Conservation (phyloP, 2,113 vertebrate genomes). For the Tylochromis polylepis region DNA sequence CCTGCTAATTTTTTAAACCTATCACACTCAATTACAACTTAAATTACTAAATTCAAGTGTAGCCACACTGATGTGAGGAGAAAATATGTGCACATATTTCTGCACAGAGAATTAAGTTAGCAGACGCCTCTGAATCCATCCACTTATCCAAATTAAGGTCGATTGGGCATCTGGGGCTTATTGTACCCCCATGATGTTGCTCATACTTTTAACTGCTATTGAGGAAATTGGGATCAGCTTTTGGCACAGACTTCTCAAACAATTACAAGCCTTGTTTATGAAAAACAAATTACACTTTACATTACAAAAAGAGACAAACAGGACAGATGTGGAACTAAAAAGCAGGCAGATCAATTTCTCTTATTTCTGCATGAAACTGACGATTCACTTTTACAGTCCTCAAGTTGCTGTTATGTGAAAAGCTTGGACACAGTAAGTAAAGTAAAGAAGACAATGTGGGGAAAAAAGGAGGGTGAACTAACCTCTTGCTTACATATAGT, state of each 20-base stretch:
- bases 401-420: not conserved
- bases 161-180: not conserved
- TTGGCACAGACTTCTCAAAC: no score
- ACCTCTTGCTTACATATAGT: not conserved
- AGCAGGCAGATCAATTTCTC: not conserved
- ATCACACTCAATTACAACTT: not conserved
- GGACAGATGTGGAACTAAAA: not conserved
- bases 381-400: not conserved
- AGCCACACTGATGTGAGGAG: not conserved
- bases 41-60: not conserved
- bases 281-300: no score
- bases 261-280: not conserved
- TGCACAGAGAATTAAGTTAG: not conserved
- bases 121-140: not conserved
- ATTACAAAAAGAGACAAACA: not conserved
- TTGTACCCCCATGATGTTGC: not conserved
- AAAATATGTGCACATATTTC: accelerated
- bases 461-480: not conserved
- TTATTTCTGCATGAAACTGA: not conserved
- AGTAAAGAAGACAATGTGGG: not conserved
- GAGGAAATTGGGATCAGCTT: not conserved
- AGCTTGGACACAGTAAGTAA: not conserved
- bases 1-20: not conserved
- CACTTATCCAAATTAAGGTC: not conserved
- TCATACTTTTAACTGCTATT: not conserved